Conservation (phyloP, 2,797 vertebrate species). For the Sylvilagus floridanus region DNA sequence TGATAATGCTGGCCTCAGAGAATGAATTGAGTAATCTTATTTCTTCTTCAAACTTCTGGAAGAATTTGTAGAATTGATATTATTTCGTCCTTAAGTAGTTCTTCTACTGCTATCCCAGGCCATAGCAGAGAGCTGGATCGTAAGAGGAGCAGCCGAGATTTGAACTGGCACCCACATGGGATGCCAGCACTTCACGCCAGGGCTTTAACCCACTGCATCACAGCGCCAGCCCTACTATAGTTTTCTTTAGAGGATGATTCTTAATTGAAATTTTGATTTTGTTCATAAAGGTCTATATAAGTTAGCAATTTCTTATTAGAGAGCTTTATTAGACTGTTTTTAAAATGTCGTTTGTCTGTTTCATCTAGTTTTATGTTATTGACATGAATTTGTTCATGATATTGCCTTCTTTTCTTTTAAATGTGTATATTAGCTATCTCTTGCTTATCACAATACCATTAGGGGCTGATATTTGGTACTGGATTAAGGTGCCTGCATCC, state of each 20-base stretch:
- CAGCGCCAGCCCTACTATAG: too few relatives aligned
- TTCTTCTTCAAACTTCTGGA: background rate
- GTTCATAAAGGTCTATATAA: background rate
- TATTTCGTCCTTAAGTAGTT: conserved; percentile 32
- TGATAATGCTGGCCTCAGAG: background rate
- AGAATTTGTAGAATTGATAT: conserved; percentile 1
- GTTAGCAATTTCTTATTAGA: background rate
- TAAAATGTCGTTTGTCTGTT: background rate
- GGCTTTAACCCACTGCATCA: too few relatives aligned
- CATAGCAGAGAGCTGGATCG: too few relatives aligned
- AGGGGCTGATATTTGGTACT: too few relatives aligned
- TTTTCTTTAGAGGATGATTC: conserved; percentile 16
- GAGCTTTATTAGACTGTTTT: background rate
- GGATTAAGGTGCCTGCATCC: too few relatives aligned
- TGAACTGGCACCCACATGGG: too few relatives aligned
- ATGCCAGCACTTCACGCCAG: too few relatives aligned
- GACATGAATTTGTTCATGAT: conserved; percentile 20
- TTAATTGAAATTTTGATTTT: conserved; percentile 18
- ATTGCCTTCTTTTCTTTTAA: conserved; percentile 24
- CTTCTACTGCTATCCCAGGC: too few relatives aligned
- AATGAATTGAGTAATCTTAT: background rate
- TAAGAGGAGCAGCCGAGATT: too few relatives aligned
- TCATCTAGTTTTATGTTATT: conserved; percentile 44
- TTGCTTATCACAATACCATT: background rate
- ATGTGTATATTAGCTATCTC: conserved; percentile 26